These are phyloP conservation scores for Rhabditophanes sp. DNA, from an alignment of 2,888 invertebrate species.

Conservation along the genomic window DNA sequence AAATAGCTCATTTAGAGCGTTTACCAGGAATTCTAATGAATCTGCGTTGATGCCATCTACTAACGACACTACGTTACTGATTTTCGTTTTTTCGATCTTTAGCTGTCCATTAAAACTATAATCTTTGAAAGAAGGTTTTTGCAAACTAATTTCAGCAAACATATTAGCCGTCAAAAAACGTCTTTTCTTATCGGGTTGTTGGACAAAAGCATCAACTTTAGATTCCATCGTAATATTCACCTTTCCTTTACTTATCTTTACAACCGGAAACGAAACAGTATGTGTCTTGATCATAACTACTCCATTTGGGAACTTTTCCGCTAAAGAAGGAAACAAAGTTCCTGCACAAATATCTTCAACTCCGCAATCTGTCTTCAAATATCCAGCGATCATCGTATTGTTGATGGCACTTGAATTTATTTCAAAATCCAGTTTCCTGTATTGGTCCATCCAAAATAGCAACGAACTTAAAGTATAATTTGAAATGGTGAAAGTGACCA, in stretches of 20 bases:
- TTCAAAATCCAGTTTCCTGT: constrained; percentile 42
- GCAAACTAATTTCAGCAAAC: constrained; percentile 34
- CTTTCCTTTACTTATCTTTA: constrained; percentile 31
- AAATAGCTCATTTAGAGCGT: constrained; percentile 39
- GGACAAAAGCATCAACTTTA: constrained; percentile 40
- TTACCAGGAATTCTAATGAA: constrained; percentile 39
- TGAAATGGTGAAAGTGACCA: constrained; percentile 38
- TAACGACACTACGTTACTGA: constrained; percentile 26
- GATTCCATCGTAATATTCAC: constrained; percentile 32
- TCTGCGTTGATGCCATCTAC: constrained; percentile 41
- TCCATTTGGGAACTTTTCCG: constrained; percentile 32
- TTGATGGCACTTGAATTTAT: constrained; percentile 33
- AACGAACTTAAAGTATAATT: constrained; percentile 38
- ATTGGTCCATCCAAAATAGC: constrained; percentile 44
- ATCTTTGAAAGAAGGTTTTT: constrained; percentile 33
- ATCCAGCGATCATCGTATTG: constrained; percentile 34
- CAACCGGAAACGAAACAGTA: constrained; percentile 34
- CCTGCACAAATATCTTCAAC: constrained; percentile 40
- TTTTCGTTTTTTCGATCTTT: constrained; percentile 40
- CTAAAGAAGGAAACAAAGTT: constrained; percentile 37
- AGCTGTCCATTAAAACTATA: constrained; percentile 26
- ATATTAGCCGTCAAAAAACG: constrained; percentile 40
- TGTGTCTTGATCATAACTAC: constrained; percentile 38
- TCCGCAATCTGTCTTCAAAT: constrained; percentile 38
- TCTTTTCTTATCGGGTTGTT: constrained; percentile 36